A percentile compares a stretch with the other conserved stretches of the same genome.
Evolutionary conservation across 1,140 invertebrate genomes (phyloP).

Genomic region (Acromyrmex charruanus): DNA sequence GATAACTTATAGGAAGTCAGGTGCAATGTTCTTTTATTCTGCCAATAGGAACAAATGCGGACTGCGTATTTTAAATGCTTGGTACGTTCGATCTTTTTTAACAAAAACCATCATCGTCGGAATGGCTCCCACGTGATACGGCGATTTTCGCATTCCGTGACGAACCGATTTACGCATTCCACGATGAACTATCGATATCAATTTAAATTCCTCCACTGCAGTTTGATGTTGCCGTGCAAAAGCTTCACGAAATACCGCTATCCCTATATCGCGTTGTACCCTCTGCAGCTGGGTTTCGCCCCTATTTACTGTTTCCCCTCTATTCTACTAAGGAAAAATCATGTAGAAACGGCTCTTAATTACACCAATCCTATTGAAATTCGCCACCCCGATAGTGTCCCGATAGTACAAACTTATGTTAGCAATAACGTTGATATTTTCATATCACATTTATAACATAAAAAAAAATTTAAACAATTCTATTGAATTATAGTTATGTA

Average conservation of each 20-base stretch:
- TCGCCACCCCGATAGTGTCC: conserved; percentile 77
- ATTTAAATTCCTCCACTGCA: conserved; percentile 80
- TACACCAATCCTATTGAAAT: conserved; percentile 86
- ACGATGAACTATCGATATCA: conserved; percentile 72
- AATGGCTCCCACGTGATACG: conserved; percentile 42
- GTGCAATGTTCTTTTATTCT: not conserved
- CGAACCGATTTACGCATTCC: conserved; percentile 74
- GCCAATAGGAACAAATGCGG: conserved; percentile 1
- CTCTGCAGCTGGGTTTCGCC: conserved; percentile 57
- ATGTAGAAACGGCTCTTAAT: conserved; percentile 87
- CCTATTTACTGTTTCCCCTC: conserved; percentile 82
- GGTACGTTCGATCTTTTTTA: conserved; percentile 20
- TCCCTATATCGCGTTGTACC: conserved; percentile 44
- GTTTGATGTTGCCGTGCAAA: conserved; percentile 24
- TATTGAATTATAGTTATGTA: not conserved
- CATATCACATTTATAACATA: conserved; percentile 21
- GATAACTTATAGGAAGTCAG: not conserved
- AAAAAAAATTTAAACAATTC: not conserved
- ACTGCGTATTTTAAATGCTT: not conserved
- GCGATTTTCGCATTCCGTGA: conserved; percentile 65
- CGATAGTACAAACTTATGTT: conserved; percentile 64
- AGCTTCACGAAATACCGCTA: conserved; percentile 61
- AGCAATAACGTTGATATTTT: conserved; percentile 76
- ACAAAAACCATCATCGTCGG: not conserved
- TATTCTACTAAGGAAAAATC: conserved; percentile 80